phyloP scores from a whole-genome alignment of 2,888 invertebrate species.

The Meteorus colon region DNA sequence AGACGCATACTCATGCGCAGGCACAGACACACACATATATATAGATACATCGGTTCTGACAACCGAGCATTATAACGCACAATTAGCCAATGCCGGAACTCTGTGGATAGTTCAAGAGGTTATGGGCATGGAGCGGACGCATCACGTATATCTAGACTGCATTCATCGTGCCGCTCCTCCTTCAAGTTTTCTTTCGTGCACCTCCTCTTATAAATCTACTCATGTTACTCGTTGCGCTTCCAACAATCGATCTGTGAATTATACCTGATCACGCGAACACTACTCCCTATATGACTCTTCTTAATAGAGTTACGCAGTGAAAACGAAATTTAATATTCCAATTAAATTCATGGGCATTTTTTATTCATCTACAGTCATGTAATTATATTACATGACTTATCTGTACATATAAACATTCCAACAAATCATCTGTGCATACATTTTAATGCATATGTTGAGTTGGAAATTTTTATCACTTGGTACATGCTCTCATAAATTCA shows the following conservation, averaged over 20 bases:
- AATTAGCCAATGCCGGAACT: constrained; percentile 62
- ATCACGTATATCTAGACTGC: constrained; percentile 44
- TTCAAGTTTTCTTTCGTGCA: constrained; percentile 5
- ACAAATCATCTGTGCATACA: no score
- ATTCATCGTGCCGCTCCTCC: constrained; percentile 41
- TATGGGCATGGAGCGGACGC: constrained; percentile 53
- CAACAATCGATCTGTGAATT: constrained; percentile 32
- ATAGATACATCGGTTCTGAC: constrained; percentile 37
- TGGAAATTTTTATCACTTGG: no score
- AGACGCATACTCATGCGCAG: no score
- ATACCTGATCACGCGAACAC: constrained; percentile 39
- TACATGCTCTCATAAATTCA: no score
- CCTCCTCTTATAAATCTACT: constrained; percentile 14
- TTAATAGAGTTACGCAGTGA: constrained; percentile 8
- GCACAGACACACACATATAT: not conserved
- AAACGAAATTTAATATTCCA: not conserved
- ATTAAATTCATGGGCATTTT: not conserved
- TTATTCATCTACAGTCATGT: no score
- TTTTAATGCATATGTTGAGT: no score
- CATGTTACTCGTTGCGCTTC: constrained; percentile 19
- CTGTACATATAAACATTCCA: no score
- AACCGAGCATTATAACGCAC: constrained; percentile 50
- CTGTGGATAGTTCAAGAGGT: constrained; percentile 57
- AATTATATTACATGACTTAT: no score
- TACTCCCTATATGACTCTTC: constrained; percentile 34